These are phyloP conservation scores for Phoebastria nigripes DNA, from an alignment of 2,797 vertebrate genomes.

Conservation along the genomic window DNA sequence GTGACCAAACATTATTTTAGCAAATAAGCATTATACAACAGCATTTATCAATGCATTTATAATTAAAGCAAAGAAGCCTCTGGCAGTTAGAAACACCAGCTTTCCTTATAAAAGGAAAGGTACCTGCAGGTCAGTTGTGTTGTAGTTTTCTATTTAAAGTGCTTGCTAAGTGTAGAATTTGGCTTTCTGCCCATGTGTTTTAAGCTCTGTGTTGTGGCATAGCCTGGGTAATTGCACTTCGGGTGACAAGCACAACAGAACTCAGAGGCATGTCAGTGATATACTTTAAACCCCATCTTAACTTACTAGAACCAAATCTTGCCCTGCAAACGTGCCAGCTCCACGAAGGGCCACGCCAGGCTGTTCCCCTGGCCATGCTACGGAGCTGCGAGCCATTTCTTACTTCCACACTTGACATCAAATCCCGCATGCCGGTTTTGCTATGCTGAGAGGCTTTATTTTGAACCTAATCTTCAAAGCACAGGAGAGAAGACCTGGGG, in stretches of 20 bases:
- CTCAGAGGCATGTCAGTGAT: not conserved
- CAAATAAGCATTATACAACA: not conserved
- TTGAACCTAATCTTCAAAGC: not conserved
- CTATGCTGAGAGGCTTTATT: not conserved
- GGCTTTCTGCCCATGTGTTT: conserved; percentile 24
- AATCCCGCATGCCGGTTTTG: not conserved
- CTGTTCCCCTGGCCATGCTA: not conserved
- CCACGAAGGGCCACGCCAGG: rapidly evolving
- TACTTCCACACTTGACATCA: not conserved
- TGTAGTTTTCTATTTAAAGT: conserved; percentile 57
- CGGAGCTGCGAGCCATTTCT: not conserved
- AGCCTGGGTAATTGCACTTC: conserved; percentile 14
- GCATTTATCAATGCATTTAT: not conserved
- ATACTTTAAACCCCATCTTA: not conserved
- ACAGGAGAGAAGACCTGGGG: not conserved
- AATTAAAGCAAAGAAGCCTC: not conserved
- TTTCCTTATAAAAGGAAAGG: not conserved
- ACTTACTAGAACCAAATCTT: not conserved
- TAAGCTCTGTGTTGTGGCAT: conserved; percentile 28
- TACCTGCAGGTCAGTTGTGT: conserved; percentile 32
- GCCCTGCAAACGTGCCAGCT: rapidly evolving
- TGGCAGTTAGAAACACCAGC: not conserved
- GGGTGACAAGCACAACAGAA: conserved; percentile 38
- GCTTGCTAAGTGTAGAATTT: conserved; percentile 27
- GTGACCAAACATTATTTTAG: not conserved